Evolutionary conservation across 1,140 invertebrate genomes (phyloP), one percentile per base, ranked within the genome.

Genomic region (Campoletis sonorensis): DNA sequence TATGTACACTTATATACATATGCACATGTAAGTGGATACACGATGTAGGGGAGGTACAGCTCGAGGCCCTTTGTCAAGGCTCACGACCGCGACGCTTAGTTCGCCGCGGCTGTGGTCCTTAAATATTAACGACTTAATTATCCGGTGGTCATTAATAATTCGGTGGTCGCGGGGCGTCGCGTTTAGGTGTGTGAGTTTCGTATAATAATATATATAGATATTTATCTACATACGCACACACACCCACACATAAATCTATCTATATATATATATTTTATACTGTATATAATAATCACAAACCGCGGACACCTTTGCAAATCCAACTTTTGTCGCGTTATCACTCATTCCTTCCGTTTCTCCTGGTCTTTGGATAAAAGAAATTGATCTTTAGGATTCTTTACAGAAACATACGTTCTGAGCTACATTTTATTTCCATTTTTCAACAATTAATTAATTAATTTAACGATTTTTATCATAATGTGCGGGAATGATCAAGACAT

Each of bases 81-180:
- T 84, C 83, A 85, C 84, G 82, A 84, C 80, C 78, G 84, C 76
- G 86, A 85, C 85, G 87, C 86, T 87, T 86, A 86, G 85, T 85
- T 86, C 84, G 85, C 84, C 73, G 73, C 78, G 83, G 86, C 86
- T 86, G 82, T 37, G 82, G 84, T 88, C 85, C 87, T 89, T 88
- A 90, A 89, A 90, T 90, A 90, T 90, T 90, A 90, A 89, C 86
- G 87, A 88, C 88, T 89, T 90, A 89, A 90, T 90, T 90, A 90
- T 90, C 88, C 89, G 85, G 81, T 82, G 81, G 82, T 87, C 86
- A 86, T 90, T 89, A 90, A 90, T 90, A 89, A 90, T 88, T 85
- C 85, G 82, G 84, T 86, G 80, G 83, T 83, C 85, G 82, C 67
- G 83, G 84, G 81, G 84, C 83, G 84, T 85, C 85, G 84, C 83